Evolutionary conservation across 2,113 vertebrate genomes (phyloP), one percentile per base, ranked within the genome.

Genomic region (Cinclus mexicanus): DNA sequence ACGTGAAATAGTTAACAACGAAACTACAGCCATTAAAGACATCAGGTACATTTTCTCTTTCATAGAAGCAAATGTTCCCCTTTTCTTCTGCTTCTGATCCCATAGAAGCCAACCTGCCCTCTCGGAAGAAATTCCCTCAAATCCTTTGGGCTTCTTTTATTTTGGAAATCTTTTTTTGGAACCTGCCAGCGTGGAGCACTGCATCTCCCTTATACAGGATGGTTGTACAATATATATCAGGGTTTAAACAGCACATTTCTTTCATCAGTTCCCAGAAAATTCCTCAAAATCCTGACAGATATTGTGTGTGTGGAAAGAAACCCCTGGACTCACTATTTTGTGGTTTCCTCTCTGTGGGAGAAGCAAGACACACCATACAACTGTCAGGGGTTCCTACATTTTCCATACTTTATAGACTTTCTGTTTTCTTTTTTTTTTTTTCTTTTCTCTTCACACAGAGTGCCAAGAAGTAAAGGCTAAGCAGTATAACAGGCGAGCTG

Each of bases 331-430:
- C 82, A 61, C 91, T 92, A 83, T 95, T 96, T 92, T 95, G 96
- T 87, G 96, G 94, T 97, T 97, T 97, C 89, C 87, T 97, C 96
- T 96, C 92, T 87, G 87, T 90, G 87, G 91, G 94, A 89, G 91
- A 96, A 97, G 92, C 70, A 77, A 87, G 95, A 94, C 78, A 92
- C 83, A 95, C 85, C 80, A 79, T 92, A 93, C 80, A 96, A 95
- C 93, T 96, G 94, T 95, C 94, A 96, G 50, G 79, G 59, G 53
- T 41, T 93, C 89, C 83, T 95, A 94, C 70, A 74, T 92, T 94
- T 95, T 95, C 94, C 92, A 94, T 97, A 93, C 91, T 95, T 95
- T 86, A 86, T 69, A 85, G 76, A 79, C 17, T 41, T 33, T 77
- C 33, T 89, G 29, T 79, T 87, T 86, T 90, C 56, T 28, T 59